These are phyloP conservation scores for Drosophila mercatorum DNA, from an alignment of 2,888 invertebrate genomes.

Conservation along the genomic window DNA sequence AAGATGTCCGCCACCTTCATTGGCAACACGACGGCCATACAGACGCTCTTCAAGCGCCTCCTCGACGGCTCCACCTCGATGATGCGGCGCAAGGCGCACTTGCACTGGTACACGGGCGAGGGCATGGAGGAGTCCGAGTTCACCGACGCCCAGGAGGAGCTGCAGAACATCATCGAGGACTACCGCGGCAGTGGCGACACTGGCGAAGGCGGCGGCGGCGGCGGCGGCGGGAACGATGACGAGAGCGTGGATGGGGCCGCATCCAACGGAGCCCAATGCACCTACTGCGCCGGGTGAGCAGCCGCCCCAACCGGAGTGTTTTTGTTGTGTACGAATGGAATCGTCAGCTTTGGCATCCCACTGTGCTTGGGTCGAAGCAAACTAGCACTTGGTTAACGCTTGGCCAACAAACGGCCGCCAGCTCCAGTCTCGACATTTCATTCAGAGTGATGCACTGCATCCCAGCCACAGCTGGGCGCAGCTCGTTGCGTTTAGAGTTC, in stretches of 20 bases:
- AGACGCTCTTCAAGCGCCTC: constrained; percentile 91
- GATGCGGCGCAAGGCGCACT: constrained; percentile 92
- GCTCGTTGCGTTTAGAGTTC: constrained; percentile 46
- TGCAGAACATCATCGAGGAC: constrained; percentile 89
- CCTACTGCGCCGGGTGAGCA: constrained; percentile 38
- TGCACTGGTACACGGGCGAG: constrained; percentile 95
- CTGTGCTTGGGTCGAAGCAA: constrained; percentile 41
- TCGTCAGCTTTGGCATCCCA: background rate
- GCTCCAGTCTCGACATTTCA: constrained; percentile 28
- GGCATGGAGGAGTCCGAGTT: constrained; percentile 96
- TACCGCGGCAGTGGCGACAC: constrained; percentile 84
- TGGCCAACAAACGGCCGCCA: background rate
- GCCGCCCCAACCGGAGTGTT: background rate
- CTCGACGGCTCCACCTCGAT: constrained; percentile 92
- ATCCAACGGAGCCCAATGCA: constrained; percentile 28
- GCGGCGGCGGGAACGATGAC: constrained; percentile 2
- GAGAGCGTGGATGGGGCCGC: background rate
- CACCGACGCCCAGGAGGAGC: constrained; percentile 92
- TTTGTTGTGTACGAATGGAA: background rate
- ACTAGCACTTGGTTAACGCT: constrained; percentile 53
- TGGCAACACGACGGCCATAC: constrained; percentile 92
- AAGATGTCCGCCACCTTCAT: constrained; percentile 95
- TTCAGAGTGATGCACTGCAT: constrained; percentile 33
- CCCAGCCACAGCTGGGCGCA: constrained; percentile 48
- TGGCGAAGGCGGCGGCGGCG: constrained; percentile 11